phyloP scores from a whole-genome alignment of 2,888 invertebrate genomes.

The Xanthostigma xanthostigma region DNA sequence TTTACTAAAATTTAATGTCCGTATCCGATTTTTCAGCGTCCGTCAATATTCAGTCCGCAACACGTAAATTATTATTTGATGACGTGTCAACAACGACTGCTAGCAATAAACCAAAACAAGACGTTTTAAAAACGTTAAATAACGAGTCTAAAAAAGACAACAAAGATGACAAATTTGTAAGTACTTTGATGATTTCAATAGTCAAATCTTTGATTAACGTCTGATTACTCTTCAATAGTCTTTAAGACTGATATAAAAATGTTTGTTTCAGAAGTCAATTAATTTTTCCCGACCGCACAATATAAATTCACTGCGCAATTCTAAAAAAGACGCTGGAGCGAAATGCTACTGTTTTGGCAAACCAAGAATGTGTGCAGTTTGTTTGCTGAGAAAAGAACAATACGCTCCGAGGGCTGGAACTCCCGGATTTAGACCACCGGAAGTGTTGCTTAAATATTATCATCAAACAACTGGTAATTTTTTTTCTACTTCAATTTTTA shows the following conservation, averaged over 20 bases:
- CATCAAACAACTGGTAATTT: constrained; percentile 54
- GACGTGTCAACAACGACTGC: no score
- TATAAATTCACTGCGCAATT: not conserved
- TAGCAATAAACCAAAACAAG: no score
- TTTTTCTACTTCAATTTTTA: not conserved
- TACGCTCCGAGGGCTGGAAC: constrained; percentile 75
- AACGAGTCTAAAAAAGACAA: no score
- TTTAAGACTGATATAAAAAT: not conserved
- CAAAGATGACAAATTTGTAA: no score
- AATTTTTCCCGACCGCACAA: not conserved
- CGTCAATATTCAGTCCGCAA: no score
- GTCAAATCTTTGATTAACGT: no score
- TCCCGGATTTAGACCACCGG: constrained; percentile 79
- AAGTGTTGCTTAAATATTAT: constrained; percentile 64
- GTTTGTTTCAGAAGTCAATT: not conserved
- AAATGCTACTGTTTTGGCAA: constrained; percentile 54
- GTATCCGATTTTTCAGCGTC: no score
- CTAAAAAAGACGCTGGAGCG: constrained; percentile 4
- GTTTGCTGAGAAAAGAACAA: constrained; percentile 45
- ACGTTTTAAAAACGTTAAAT: no score
- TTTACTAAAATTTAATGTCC: no score
- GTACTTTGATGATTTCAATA: no score
- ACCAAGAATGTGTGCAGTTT: constrained; percentile 50
- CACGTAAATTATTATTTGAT: no score
- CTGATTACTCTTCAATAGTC: no score